Conservation (phyloP, 2,888 invertebrate genomes). For the Alcis repandata region DNA sequence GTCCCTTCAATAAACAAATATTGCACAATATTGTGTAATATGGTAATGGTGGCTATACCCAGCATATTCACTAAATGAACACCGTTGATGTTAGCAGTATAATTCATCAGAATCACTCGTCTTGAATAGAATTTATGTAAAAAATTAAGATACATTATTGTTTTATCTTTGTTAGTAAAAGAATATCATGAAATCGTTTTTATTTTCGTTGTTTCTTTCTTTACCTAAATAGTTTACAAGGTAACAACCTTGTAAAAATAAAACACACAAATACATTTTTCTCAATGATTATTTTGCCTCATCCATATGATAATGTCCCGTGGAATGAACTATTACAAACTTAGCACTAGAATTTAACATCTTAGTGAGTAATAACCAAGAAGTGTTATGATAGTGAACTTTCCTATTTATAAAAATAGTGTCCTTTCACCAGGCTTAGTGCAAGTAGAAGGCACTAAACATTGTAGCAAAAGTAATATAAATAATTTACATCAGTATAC, state of each 20-base stretch:
- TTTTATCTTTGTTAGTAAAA: too few relatives aligned
- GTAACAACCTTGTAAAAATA: constrained; percentile 31
- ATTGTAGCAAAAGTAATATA: constrained; percentile 29
- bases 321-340: constrained; percentile 59
- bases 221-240: not conserved
- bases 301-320: constrained; percentile 53
- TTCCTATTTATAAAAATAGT: constrained; percentile 31
- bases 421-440: constrained; percentile 21
- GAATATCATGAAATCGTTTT: not conserved
- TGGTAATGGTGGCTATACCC: too few relatives aligned
- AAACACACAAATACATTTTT: constrained; percentile 42
- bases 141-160: not conserved
- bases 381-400: constrained; percentile 21
- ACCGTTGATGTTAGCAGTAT: too few relatives aligned
- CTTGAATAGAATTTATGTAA: not conserved
- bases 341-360: constrained; percentile 37
- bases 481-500: constrained; percentile 44
- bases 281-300: constrained; percentile 57
- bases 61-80: too few relatives aligned
- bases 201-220: not conserved
- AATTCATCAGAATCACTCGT: too few relatives aligned
- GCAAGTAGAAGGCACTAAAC: constrained; percentile 36
- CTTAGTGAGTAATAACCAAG: constrained; percentile 23
- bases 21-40: too few relatives aligned
- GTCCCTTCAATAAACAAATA: too few relatives aligned